phyloP scores from a whole-genome alignment of 1,140 invertebrate species.

The Bombyx mandarina region DNA sequence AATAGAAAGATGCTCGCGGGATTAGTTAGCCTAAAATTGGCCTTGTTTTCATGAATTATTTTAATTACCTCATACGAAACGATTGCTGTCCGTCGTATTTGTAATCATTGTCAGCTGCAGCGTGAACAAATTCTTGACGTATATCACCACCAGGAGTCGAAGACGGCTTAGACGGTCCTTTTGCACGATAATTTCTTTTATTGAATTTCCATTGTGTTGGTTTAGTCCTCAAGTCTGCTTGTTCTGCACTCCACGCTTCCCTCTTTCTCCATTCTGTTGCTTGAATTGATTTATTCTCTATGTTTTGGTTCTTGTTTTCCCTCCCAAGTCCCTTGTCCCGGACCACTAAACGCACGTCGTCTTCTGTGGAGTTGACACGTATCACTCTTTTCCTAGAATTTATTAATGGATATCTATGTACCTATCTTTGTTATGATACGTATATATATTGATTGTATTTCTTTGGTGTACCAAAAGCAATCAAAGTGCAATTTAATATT shows the following conservation, averaged over 20 bases:
- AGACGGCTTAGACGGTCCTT: conserved; percentile 55
- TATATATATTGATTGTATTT: conserved; percentile 4
- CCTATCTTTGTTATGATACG: conserved; percentile 53
- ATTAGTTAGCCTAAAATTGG: no score
- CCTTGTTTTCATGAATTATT: not conserved
- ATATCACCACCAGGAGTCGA: conserved; percentile 62
- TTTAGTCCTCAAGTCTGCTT: conserved; percentile 74
- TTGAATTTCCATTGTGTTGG: conserved; percentile 82
- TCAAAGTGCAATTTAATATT: no score
- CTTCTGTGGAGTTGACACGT: conserved; percentile 81
- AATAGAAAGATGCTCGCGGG: no score
- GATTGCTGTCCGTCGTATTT: conserved; percentile 64
- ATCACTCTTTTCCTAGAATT: conserved; percentile 80
- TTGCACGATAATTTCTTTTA: conserved; percentile 73
- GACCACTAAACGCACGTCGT: conserved; percentile 77
- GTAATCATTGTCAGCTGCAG: conserved; percentile 62
- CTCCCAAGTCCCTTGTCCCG: conserved; percentile 75
- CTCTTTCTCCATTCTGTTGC: conserved; percentile 80
- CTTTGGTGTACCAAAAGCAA: not conserved
- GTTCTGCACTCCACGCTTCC: conserved; percentile 85
- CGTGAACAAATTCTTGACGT: conserved; percentile 57
- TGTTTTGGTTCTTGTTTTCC: conserved; percentile 79
- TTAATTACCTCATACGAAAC: conserved; percentile 54
- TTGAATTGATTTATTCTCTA: conserved; percentile 74
- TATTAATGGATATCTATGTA: conserved; percentile 69